Base-by-base conservation (phyloP, 2,113 vertebrate genomes). In the Bombycilla garrulus region DNA sequence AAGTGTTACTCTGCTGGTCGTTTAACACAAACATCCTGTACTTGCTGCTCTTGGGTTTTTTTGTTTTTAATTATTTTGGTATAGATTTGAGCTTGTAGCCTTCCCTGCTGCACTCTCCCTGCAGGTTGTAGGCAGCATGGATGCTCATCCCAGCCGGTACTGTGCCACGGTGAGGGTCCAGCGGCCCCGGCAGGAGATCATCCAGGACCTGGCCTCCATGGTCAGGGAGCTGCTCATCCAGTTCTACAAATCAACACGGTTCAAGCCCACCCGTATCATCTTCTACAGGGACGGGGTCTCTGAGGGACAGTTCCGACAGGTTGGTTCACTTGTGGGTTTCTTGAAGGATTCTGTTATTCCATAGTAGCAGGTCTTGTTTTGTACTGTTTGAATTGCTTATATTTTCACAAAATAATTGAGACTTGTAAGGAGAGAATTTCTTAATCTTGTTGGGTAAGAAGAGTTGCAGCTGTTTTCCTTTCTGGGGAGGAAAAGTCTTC, bases 231-330 rank as follows among this genome's bases (percentile, higher is more conserved):
- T 99, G 72, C 99, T 99, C 87, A 99, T 99, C 96, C 99, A 99
- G 93, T 99, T 99, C 98, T 99, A 99, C 98, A 99, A 99, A 94
- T 99, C 99, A 20, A 99, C 99, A 11, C 99, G 99, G 60, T 99
- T 99, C 98, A 99, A 99, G 94, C 99, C 99, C 96, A 99, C 99
- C 12, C 97, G 99, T 11, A 99, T 99, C 97, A 99, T 99, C 98
- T 99, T 99, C 98, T 99, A 99, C 47, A 98, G 98, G 58, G 98
- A 98, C 16, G 98, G 98, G 36, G 99, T 99, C 91, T 99, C 99
- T 81, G 99, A 99, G 96, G 99, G 99, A 88, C 99, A 99, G 93
- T 99, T 99, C 97, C 98, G 99, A 98, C 99, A 99, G 99, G 99
- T 99, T 67, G 24, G 96, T 97, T 65, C 31, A 1, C 5, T 12